Evolutionary conservation across 2,888 invertebrate species (phyloP), one percentile per base, ranked within the genome.

Genomic region (Dyspetes luteomarginatus): DNA sequence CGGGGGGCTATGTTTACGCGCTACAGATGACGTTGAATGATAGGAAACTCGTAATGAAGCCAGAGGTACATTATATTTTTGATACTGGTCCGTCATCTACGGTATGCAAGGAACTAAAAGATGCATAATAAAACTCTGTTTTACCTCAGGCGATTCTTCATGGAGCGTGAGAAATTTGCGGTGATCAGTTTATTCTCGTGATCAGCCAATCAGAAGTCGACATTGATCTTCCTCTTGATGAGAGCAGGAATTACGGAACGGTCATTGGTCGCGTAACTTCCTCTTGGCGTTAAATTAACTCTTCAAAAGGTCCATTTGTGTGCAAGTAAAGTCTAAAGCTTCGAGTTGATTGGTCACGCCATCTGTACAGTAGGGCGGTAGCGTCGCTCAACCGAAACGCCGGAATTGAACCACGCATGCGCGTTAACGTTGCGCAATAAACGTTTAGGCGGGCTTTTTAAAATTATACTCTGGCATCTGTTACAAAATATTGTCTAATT

Each of bases 21-120:
- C 86, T 85, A 87, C 85, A 85, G 86, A 87, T 88, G 87, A 87
- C 87, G 87, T 86, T 88, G 85, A 88, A 87, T 85, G 88, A 88
- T 88, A 88, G 87, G 87, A 88, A 88, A 88, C 88, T 88, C 88
- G 87, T 86, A 86, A 88, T 86, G 86, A 85, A 84, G n/a, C 85
- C 83, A 85, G 86, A 84, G 85, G 86, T 85, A 85, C 87, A 87
- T 88, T 86, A 87, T 88, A 86, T 88, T 77, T 71, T 81, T 77
- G 62, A 74, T 56, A 67, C 81, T 43, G 65, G 77, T 69, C 77
- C 64, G 81, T 81, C 78, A 81, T 78, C 78, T 81, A 71, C 81
- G 60, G 78, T 81, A 74, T 55, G 64, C 71, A 68, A 48, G 73
- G 74, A 77, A 73, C 81, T 73, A 78, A 60, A n/a, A 69, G 78